phyloP scores from a whole-genome alignment of 2,888 invertebrate species.

The Nomada hirtipes region DNA sequence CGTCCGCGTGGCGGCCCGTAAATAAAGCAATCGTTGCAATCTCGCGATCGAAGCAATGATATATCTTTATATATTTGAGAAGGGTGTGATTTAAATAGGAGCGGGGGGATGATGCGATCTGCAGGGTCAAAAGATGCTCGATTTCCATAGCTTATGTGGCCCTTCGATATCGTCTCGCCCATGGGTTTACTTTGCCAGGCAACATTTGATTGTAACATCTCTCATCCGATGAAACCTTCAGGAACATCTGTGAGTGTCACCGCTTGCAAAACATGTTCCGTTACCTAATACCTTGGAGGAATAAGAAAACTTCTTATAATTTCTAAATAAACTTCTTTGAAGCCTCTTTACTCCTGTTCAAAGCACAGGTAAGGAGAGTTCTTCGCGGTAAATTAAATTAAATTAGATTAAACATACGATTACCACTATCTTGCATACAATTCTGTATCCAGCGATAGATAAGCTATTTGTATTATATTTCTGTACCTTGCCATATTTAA shows the following conservation, averaged over 20 bases:
- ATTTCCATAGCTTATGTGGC: slow-evolving; percentile 11
- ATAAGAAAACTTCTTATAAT: no score
- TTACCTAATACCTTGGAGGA: no score
- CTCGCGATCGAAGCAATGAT: neutral
- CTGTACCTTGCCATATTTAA: no score
- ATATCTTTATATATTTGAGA: neutral
- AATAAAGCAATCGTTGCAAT: slow-evolving; percentile 1
- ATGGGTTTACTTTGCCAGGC: neutral
- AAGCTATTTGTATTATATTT: no score
- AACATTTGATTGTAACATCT: neutral
- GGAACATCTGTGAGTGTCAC: neutral
- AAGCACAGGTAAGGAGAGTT: no score
- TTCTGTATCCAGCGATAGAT: no score
- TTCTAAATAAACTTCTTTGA: no score
- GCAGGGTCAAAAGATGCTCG: slow-evolving; percentile 1
- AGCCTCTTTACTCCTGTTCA: no score
- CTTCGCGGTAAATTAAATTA: no score
- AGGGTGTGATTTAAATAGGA: slow-evolving; percentile 24
- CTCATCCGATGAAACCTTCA: slow-evolving; percentile 1
- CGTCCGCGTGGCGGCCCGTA: neutral
- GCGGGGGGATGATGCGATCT: neutral
- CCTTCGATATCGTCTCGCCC: slow-evolving; percentile 1
- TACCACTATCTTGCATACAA: no score
- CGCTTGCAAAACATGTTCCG: neutral
- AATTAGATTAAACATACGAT: no score